These are phyloP conservation scores for Avahi laniger DNA, from an alignment of 2,797 vertebrate genomes.

Conservation along the genomic window DNA sequence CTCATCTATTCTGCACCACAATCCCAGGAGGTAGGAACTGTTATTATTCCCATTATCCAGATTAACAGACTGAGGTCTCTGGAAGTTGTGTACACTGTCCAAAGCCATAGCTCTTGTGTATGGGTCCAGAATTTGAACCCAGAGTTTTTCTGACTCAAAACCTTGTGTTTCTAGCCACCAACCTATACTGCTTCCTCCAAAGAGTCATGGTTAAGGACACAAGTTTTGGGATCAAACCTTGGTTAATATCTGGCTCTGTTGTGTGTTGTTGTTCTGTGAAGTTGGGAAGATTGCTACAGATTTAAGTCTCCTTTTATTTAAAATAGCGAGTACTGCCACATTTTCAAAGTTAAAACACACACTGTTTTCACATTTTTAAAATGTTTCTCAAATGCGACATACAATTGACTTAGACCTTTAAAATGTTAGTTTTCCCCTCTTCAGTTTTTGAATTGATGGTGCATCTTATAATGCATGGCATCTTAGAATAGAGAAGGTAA, in stretches of 20 bases:
- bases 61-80: not conserved
- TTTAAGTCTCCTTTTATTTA: not conserved
- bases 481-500: not conserved
- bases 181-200: not conserved
- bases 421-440: not conserved
- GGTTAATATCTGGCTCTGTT: not conserved
- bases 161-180: not conserved
- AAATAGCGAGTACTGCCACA: not conserved
- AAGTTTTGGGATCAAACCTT: not conserved
- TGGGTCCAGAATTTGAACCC: not conserved
- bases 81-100: not conserved
- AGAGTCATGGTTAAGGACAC: not conserved
- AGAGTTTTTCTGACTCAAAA: not conserved
- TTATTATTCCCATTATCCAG: not conserved
- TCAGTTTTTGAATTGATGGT: slow-evolving; percentile 2
- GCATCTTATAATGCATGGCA: not conserved
- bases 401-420: not conserved
- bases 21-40: not conserved
- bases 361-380: slow-evolving; percentile 6
- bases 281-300: not conserved
- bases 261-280: not conserved
- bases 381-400: not conserved
- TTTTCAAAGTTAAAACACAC: not conserved
- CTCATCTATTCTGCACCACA: not conserved
- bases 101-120: not conserved